Percentiles rank a stretch among this genome's conserved stretches.
Conservation (phyloP, 1,140 invertebrate genomes). For the Ceratitis capitata region DNA sequence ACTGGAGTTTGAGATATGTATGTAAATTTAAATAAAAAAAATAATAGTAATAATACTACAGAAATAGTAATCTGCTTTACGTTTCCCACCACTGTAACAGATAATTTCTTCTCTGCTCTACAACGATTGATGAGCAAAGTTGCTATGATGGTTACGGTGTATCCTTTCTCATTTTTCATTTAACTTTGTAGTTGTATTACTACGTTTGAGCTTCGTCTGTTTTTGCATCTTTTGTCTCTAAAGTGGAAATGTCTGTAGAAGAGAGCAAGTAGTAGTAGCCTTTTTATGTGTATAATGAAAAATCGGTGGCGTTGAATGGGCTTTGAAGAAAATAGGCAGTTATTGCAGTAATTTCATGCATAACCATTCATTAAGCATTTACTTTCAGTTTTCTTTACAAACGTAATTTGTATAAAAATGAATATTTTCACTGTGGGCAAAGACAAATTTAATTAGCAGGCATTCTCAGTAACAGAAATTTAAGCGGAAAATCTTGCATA, state of each 20-base stretch:
- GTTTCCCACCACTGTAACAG: background rate
- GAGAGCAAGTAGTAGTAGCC: background rate
- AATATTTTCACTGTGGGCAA: too few species aligned
- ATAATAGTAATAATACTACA: background rate
- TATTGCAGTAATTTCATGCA: too few species aligned
- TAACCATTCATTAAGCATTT: too few species aligned
- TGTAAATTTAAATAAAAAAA: background rate
- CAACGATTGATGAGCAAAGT: background rate
- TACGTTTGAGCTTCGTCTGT: background rate
- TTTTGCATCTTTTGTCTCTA: background rate
- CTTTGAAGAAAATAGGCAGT: too few species aligned
- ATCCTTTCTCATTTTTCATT: background rate
- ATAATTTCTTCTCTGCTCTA: background rate
- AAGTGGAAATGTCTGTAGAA: constrained; percentile 18
- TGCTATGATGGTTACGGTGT: too few species aligned
- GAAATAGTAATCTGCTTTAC: background rate
- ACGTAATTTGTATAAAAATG: too few species aligned
- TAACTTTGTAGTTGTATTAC: background rate
- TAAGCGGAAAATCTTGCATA: too few species aligned
- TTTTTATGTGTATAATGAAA: background rate
- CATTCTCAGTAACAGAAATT: too few species aligned
- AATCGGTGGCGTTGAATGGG: background rate
- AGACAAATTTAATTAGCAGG: too few species aligned
- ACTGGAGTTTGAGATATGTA: background rate
- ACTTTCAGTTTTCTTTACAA: background rate